Base-by-base conservation (phyloP, 1,140 invertebrate species). In the Penaeus japonicus region DNA sequence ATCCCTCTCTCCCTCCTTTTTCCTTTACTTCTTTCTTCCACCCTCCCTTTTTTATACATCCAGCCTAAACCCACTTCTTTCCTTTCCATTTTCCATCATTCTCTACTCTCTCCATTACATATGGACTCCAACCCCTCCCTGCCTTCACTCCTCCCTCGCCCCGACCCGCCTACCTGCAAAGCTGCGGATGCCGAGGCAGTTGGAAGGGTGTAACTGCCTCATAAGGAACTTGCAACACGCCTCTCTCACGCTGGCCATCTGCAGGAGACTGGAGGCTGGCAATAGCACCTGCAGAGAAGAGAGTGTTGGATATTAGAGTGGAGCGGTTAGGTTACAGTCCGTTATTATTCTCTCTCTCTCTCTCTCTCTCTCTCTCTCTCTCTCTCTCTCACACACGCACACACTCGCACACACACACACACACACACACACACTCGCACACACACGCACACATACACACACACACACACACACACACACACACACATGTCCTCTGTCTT, bases 141-240 rank as follows among this genome's bases (percentile, higher is more conserved):
- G 0, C 39, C 22, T 32, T 32, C 30, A 1, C 39, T 77, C n/a
- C 39, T 27, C 15, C 27, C 3, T 24, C 24, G 18, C 15, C 18
- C 32, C 10, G 17, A 2, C 7, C 39, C 10, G 4, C 90, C 92
- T 90, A 94, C 94, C 94, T 82, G 94, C 95, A 92, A 96, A 96
- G 91, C 95, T 95, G 83, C 95, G 93, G 65, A 96, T 96, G 30
- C 96, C 96, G 27, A 96, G 92, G 91, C 96, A 96, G 91, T 97
- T 96, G 2, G 95, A 95, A 2, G 96, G 95, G 92, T 96, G 95
- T 22, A 96, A 92, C 92, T 96, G 95, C 24, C 94, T 93, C 90
- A 96, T 93, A 20, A 96, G 93, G 91, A 96, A 96, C 91, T 95
- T 95, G 92, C 95, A 96, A 91, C 96, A 96, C 0, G 96, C 96